Percentiles rank a stretch among this genome's conserved stretches.
These are phyloP conservation scores for Microplitis mediator DNA, from an alignment of 1,140 invertebrate species.

Conservation along the genomic window DNA sequence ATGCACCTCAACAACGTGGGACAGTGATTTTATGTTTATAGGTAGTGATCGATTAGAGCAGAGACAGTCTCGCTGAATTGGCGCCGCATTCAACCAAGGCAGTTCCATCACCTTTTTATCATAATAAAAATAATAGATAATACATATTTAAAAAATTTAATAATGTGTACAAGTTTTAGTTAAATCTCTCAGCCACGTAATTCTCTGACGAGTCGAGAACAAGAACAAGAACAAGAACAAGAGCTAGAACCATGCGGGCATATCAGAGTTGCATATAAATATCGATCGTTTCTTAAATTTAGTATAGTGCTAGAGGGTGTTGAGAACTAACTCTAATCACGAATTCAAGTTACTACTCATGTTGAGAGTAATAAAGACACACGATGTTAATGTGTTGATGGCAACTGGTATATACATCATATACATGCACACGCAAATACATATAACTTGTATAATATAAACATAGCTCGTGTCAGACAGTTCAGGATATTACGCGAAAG, in stretches of 20 bases:
- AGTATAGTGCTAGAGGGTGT: too few species aligned
- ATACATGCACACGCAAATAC: background rate
- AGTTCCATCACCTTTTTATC: constrained; percentile 69
- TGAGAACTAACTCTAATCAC: background rate
- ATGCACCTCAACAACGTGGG: constrained; percentile 78
- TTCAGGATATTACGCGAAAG: background rate
- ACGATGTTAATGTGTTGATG: background rate
- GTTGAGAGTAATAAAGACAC: constrained; percentile 1
- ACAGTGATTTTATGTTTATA: constrained; percentile 78
- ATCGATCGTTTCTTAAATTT: background rate
- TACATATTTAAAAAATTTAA: background rate
- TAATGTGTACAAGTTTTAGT: background rate
- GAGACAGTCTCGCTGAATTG: constrained; percentile 73
- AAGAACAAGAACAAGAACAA: too few species aligned
- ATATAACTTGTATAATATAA: background rate
- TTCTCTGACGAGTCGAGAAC: background rate
- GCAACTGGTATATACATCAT: background rate
- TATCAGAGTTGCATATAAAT: background rate
- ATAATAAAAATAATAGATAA: background rate
- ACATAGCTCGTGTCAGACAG: too few species aligned
- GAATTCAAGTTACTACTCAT: background rate
- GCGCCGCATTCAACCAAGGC: constrained; percentile 72
- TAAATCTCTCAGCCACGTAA: too few species aligned
- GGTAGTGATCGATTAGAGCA: constrained; percentile 70
- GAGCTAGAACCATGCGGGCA: too few species aligned